phyloP scores from a whole-genome alignment of 2,888 invertebrate genomes.

The Erynnis tages region DNA sequence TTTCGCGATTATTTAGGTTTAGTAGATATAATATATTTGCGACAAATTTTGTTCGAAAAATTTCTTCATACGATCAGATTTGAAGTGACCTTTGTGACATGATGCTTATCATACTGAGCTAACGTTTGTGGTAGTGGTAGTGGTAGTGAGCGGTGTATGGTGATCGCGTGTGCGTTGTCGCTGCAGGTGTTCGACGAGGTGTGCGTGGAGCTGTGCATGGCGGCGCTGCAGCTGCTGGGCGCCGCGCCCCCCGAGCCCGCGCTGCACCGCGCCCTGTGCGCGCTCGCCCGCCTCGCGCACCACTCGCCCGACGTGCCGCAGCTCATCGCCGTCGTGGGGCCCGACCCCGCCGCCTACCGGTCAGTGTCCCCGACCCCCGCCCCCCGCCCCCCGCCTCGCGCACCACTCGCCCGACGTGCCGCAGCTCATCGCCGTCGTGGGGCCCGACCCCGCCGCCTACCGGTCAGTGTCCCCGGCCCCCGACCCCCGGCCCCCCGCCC shows the following conservation, averaged over 20 bases:
- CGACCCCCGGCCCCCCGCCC: conserved; percentile 55
- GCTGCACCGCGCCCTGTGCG: conserved; percentile 89
- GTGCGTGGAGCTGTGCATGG: conserved; percentile 95
- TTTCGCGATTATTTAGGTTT: no score
- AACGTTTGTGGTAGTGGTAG: no score
- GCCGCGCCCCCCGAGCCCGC: conserved; percentile 89
- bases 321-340: conserved; percentile 94
- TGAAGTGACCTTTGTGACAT: no score
- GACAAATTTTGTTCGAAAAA: no score
- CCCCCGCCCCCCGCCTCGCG: conserved; percentile 58
- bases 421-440: conserved; percentile 57
- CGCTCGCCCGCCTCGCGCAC: conserved; percentile 87
- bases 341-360: conserved; percentile 90
- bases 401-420: conserved; percentile 71
- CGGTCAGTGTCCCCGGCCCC: conserved; percentile 49
- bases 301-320: conserved; percentile 94
- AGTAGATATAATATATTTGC: no score
- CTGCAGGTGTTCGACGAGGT: conserved; percentile 96
- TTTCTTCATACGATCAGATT: no score
- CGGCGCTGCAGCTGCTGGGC: conserved; percentile 93
- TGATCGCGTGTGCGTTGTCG: no score
- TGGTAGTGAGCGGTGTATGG: no score
- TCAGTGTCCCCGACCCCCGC: conserved; percentile 75
- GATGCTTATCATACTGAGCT: no score
- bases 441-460: conserved; percentile 63